Evolutionary conservation across 2,113 vertebrate genomes (phyloP), one percentile per base, ranked within the genome.

Genomic region (Clarias batrachus): DNA sequence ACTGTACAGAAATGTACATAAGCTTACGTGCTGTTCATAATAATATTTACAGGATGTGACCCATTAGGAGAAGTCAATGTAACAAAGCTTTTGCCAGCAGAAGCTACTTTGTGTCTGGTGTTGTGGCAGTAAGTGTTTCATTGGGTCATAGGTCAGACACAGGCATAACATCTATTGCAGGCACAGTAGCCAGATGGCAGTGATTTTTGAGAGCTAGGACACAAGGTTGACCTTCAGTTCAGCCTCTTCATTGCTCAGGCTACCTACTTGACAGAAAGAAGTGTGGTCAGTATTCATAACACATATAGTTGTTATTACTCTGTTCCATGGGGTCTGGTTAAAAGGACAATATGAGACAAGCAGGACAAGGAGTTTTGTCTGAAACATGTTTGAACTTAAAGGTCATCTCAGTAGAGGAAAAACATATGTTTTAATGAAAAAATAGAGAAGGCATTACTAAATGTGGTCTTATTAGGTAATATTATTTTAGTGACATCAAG

Each of bases 111-210:
- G 48, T 52, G 85, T 87, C 85, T 89, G 16, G 0, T 83, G 56
- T 84, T 54, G 21, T 89, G 56, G 60, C 80, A 85, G 82, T 63
- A 59, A 85, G 87, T 70, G n/a, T 85, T 87, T 81, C 27, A 23
- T 62, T 87, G 65, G 86, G 88, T 89, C 86, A 85, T 2, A 89
- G 86, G 88, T 89, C 78, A 87, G 86, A 87, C 74, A 65, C 80
- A 52, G 79, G 63, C 80, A 87, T 74, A 89, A 85, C 83, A 85
- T 89, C 88, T 74, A 86, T 87, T 89, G 87, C 57, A 87, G 80
- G 85, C 79, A 82, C 86, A 63, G 78, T 21, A 82, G 79, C 71
- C 62, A 87, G 85, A 89, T 87, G 86, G 71, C 85, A 89, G 78
- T 78, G 86, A 89, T 81, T 84, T 52, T 41, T 87, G 78, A 82